Conservation (phyloP, 2,797 vertebrate species). For the Vireo griseus region DNA sequence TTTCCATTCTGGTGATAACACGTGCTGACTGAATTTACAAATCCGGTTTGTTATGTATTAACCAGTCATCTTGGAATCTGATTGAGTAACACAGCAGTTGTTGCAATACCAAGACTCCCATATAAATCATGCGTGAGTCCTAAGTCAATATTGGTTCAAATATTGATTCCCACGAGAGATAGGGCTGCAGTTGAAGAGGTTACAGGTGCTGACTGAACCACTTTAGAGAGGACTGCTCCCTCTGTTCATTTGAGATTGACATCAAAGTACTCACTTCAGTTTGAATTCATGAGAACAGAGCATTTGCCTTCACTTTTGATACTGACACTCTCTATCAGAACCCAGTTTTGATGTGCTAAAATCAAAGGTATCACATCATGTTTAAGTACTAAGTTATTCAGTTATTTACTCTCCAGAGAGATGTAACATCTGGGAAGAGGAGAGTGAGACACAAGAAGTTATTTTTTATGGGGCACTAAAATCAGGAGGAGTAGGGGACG, state of each 20-base stretch:
- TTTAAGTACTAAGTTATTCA: background rate
- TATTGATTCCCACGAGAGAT: conserved; percentile 43
- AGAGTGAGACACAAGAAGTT: background rate
- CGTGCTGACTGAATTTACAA: background rate
- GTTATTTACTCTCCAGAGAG: background rate
- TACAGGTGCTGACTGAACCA: background rate
- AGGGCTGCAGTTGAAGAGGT: conserved; percentile 22
- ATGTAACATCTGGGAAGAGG: background rate
- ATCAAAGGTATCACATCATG: background rate
- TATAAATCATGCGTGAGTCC: conserved; percentile 40
- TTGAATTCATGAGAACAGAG: background rate
- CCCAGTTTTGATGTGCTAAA: background rate
- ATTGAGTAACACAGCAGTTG: conserved; percentile 59
- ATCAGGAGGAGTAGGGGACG: background rate
- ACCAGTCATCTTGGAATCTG: conserved; percentile 47
- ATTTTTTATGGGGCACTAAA: background rate
- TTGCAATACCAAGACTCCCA: conserved; percentile 48
- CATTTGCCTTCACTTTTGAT: background rate
- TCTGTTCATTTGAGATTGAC: background rate
- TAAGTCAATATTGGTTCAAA: conserved; percentile 57
- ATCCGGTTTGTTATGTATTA: conserved; percentile 53
- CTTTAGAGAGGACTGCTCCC: background rate
- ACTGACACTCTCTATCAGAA: background rate
- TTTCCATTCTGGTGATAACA: background rate
- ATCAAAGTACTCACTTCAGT: background rate